These are phyloP conservation scores for Amphibalanus amphitrite DNA, from an alignment of 1,140 invertebrate species.

Conservation along the genomic window DNA sequence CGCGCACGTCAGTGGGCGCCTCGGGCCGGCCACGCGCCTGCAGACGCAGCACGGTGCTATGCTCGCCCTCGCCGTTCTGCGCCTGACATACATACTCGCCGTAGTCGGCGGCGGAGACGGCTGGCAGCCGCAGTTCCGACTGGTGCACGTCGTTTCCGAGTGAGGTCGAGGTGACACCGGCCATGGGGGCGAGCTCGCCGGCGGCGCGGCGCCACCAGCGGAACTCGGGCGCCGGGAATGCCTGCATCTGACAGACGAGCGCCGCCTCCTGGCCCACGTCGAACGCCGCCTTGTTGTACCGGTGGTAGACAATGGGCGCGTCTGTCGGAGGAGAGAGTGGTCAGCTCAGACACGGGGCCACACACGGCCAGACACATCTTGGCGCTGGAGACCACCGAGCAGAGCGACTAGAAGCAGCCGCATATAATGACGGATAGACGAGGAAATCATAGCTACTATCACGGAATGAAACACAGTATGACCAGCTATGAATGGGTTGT, in stretches of 20 bases:
- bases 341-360: too few species aligned
- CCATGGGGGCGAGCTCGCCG: constrained; percentile 19
- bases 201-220: constrained; percentile 72
- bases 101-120: background rate
- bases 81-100: background rate
- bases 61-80: background rate
- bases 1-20: background rate
- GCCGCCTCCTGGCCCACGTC: constrained; percentile 64
- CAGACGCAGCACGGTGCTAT: background rate
- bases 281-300: constrained; percentile 74
- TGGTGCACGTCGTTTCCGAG: background rate
- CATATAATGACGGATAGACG: background rate
- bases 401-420: background rate
- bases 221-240: constrained; percentile 78
- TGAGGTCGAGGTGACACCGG: constrained; percentile 32
- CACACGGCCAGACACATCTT: too few species aligned
- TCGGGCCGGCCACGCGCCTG: background rate
- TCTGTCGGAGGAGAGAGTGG: constrained; percentile 33
- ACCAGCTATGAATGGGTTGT: too few species aligned
- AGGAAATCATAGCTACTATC: background rate
- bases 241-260: constrained; percentile 70
- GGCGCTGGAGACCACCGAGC: background rate
- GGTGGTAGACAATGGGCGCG: constrained; percentile 62
- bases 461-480: background rate
- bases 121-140: background rate